Evolutionary conservation across 2,888 invertebrate genomes (phyloP), one percentile per base, ranked within the genome.

Genomic region (Tridacna gigas): DNA sequence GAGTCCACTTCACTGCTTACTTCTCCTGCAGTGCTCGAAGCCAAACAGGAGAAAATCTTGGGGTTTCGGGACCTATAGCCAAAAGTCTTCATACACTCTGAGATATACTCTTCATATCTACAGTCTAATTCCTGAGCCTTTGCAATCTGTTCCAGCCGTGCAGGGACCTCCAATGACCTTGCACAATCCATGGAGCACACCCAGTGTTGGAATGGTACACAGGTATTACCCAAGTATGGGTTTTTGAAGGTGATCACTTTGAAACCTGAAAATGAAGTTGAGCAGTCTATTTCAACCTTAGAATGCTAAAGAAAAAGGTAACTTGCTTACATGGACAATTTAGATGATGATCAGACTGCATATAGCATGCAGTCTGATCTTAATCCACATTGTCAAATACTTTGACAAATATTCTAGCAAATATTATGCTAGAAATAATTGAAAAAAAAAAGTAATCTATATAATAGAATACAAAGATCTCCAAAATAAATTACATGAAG

Each of bases 181-280:
- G 95, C 95, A 92, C 95, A 95, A 25, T 92, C 90, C 63, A 92
- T 82, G 5, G 94, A 94, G 88, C 95, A 95, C 0, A 95, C 95
- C 95, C 95, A 95, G 89, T 95, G 95, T 83, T 95, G 95, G 90
- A 95, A 95, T 60, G 95, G 95, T 51, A 95, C 95, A 91, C 95
- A 95, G 0, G 95, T 95, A 91, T 95, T 95, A 11, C 95, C 95
- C 60, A 95, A 90, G 87, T 95, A 95, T 0, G 95, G 95, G 84
- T 95, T 95, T 90, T 95, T 94, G 90, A 95, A 95, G 5, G 95
- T 95, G 81, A 95, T 95, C 80, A 95, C 95, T 89, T 95, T 95
- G 91, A 93, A 95, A 67, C 95, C 95, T 95, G 91, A 60, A 90
- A 90, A 74, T 61, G 25, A 71, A 51, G 15, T 56, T 20, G 20